phyloP scores from a whole-genome alignment of 2,113 vertebrate species.

The Aleadryas rufinucha region DNA sequence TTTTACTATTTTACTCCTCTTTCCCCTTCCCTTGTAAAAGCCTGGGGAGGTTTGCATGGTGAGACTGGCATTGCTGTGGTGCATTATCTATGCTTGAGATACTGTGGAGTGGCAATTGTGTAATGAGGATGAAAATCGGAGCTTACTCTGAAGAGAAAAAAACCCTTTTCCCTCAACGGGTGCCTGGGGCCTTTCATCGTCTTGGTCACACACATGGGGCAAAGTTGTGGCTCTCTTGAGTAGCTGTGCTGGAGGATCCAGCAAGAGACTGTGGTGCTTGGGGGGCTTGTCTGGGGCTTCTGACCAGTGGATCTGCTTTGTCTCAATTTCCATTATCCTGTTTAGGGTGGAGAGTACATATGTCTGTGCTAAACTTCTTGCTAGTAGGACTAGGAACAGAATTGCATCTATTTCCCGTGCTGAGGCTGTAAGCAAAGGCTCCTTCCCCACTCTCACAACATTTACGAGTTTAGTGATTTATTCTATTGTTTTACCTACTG shows the following conservation, averaged over 20 bases:
- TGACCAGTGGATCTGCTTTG: neutral
- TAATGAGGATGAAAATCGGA: conserved; percentile 35
- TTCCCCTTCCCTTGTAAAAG: neutral
- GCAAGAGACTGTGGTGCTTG: neutral
- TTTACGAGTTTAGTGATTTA: neutral
- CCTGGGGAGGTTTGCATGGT: neutral
- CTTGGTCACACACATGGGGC: rapidly evolving
- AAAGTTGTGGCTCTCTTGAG: neutral
- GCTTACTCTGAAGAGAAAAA: neutral
- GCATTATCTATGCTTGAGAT: neutral
- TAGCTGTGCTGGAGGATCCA: neutral
- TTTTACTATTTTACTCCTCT: neutral
- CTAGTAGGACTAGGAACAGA: neutral
- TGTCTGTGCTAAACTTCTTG: neutral
- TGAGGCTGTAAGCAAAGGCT: neutral
- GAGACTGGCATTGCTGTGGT: neutral
- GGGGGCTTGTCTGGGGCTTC: neutral
- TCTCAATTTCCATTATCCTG: neutral
- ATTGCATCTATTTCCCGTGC: neutral
- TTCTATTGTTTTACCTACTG: neutral
- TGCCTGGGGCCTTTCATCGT: neutral
- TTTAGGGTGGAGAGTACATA: neutral
- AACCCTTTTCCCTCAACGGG: neutral
- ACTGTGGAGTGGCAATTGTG: neutral
- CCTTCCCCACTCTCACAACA: neutral